These are phyloP conservation scores for Vipera latastei DNA, from an alignment of 2,797 vertebrate species.

Conservation along the genomic window DNA sequence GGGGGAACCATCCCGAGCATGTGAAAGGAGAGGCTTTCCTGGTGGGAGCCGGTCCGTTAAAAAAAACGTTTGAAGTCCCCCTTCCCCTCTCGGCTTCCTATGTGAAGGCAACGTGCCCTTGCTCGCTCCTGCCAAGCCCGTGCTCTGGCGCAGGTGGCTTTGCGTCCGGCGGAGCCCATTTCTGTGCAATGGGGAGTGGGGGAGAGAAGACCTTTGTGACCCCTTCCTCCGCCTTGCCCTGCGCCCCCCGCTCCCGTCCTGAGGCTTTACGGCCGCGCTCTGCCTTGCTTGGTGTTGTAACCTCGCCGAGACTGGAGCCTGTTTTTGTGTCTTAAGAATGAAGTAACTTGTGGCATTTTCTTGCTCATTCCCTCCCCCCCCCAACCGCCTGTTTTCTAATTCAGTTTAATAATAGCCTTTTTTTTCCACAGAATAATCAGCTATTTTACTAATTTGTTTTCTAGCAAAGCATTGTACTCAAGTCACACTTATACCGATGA, in stretches of 20 bases:
- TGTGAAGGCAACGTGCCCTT: slow-evolving; percentile 3
- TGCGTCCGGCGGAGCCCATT: neutral
- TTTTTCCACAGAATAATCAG: neutral
- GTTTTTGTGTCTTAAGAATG: slow-evolving; percentile 41
- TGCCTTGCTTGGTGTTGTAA: slow-evolving; percentile 27
- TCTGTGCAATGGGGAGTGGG: neutral
- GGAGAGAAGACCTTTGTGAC: neutral
- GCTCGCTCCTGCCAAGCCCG: slow-evolving; percentile 21
- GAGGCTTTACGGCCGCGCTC: slow-evolving; percentile 35
- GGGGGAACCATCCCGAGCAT: slow-evolving; percentile 36
- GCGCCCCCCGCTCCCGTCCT: neutral
- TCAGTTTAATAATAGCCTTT: slow-evolving; percentile 13
- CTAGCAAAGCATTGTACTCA: slow-evolving; percentile 9
- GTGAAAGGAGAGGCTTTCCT: slow-evolving; percentile 23
- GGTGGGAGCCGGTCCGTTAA: slow-evolving; percentile 39
- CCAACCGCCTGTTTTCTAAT: slow-evolving; percentile 7
- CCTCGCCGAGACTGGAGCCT: slow-evolving; percentile 32
- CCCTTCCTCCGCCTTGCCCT: neutral
- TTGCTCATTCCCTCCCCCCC: neutral
- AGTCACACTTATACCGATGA: neutral
- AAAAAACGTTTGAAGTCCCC: slow-evolving; percentile 15
- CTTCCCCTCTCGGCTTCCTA: slow-evolving; percentile 34
- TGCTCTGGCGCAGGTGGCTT: slow-evolving; percentile 24
- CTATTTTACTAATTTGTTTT: slow-evolving; percentile 30
- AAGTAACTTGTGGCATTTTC: slow-evolving; percentile 26